Evolutionary conservation across 2,888 invertebrate genomes (phyloP).

Genomic region (Keiferia lycopersicella): DNA sequence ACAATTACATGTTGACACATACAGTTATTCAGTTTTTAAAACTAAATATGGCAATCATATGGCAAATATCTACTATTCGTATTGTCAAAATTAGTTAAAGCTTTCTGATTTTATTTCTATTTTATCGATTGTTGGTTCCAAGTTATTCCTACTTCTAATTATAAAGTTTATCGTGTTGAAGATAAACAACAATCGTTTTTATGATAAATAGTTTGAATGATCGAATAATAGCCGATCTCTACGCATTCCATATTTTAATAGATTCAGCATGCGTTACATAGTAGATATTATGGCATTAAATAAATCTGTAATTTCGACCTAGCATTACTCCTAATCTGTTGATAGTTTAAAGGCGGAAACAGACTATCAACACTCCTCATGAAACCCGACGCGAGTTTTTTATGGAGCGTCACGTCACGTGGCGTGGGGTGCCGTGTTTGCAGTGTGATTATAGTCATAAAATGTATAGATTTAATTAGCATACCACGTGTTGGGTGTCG

Average conservation of each 20-base stretch:
- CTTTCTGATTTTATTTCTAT: conserved; percentile 54
- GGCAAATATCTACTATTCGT: conserved; percentile 42
- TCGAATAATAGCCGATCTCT: not conserved
- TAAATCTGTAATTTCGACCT: conserved; percentile 41
- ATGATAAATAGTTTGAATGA: not conserved
- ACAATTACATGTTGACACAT: not conserved
- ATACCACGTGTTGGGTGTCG: too few relatives aligned
- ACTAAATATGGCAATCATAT: conserved; percentile 56
- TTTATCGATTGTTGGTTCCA: conserved; percentile 46
- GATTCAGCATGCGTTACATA: not conserved
- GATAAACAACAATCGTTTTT: not conserved
- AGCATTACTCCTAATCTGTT: conserved; percentile 49
- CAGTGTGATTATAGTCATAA: too few relatives aligned
- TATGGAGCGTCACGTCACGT: too few relatives aligned
- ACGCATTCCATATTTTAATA: not conserved
- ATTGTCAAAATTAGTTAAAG: conserved; percentile 70
- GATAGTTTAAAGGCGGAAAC: too few relatives aligned
- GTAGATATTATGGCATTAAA: conserved; percentile 23
- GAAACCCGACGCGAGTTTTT: too few relatives aligned
- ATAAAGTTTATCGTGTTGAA: conserved; percentile 30
- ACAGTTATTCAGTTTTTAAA: conserved; percentile 30
- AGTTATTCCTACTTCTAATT: conserved; percentile 42
- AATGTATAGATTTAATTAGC: too few relatives aligned
- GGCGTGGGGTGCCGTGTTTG: too few relatives aligned
- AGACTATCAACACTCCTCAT: too few relatives aligned